Conservation (phyloP, 2,113 vertebrate genomes). For the Mus pahari region DNA sequence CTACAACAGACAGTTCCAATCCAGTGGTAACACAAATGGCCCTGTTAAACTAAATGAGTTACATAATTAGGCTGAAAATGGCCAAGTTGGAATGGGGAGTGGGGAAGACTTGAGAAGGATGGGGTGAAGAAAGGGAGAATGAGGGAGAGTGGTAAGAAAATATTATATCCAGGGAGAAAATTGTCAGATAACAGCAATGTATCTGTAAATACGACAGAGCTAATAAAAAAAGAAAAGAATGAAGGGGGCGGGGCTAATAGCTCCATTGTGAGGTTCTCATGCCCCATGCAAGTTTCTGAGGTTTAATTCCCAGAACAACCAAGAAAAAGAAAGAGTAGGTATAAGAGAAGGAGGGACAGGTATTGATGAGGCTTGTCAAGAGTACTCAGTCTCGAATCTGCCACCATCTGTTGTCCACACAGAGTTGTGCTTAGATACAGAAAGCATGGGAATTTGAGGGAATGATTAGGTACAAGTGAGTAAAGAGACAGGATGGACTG, state of each 20-base stretch:
- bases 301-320: not conserved
- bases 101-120: not conserved
- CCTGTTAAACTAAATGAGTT: not conserved
- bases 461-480: not conserved
- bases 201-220: not conserved
- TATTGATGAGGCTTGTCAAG: not conserved
- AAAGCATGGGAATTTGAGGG: not conserved
- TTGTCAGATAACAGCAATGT: not conserved
- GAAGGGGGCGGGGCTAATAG: too few relatives aligned
- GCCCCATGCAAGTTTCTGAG: not conserved
- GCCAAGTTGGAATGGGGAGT: too few relatives aligned
- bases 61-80: not conserved
- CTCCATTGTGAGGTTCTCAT: too few relatives aligned
- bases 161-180: too few relatives aligned
- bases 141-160: not conserved
- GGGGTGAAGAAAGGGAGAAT: not conserved
- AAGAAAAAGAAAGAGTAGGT: not conserved
- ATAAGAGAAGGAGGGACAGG: not conserved
- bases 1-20: not conserved
- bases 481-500: not conserved
- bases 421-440: not conserved
- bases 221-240: not conserved
- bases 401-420: not conserved
- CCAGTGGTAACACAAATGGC: not conserved
- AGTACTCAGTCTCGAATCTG: not conserved